Evolutionary conservation across 2,888 invertebrate genomes (phyloP), one percentile per base, ranked within the genome.

Genomic region (Caenorhabditis sp.): DNA sequence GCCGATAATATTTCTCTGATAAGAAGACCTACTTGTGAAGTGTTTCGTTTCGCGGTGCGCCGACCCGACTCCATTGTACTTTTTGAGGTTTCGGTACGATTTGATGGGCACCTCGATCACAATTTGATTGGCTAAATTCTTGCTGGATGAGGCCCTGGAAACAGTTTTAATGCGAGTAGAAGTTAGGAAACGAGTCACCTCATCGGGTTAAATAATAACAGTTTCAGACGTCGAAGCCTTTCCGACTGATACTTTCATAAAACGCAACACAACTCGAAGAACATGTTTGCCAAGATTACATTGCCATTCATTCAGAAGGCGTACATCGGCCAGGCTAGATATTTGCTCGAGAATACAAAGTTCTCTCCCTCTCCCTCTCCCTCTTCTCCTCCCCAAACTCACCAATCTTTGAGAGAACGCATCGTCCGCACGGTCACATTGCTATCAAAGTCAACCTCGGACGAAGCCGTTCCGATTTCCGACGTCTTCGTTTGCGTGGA

Each of bases 31-130:
- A 86, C 86, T 81, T 50, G 83, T 84, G 68, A 87, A 87, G 43
- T 85, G 87, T 35, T 86, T 78, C 13, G 86, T 85, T 46, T 87
- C 87, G 2, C 85, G 59, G n/a, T 70, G 56, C 8, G 83, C 70
- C 20, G 87, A 87, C 32, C 79, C 79, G 13, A 86, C 81, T 4
- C 83, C 81, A n/a, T 81, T 63, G 9, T 81, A 77, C 43, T 81
- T 72, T 37, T 76, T 78, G 43, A 85, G 83, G 46, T 72, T 76
- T 53, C 71, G 79, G 46, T 80, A 74, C 13, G 85, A 82, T 17
- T 58, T 66, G n/a, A 78, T 78, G 8, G 85, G 85, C 11, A 85
- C 78, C 39, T 82, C 74, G 50, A 85, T 77, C 30, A 86, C 75
- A 27, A 84, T 30, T 35, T 84, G 78, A 61, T 63, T 63, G 11